phyloP scores from a whole-genome alignment of 2,888 invertebrate genomes.

The Apamea monoglypha region DNA sequence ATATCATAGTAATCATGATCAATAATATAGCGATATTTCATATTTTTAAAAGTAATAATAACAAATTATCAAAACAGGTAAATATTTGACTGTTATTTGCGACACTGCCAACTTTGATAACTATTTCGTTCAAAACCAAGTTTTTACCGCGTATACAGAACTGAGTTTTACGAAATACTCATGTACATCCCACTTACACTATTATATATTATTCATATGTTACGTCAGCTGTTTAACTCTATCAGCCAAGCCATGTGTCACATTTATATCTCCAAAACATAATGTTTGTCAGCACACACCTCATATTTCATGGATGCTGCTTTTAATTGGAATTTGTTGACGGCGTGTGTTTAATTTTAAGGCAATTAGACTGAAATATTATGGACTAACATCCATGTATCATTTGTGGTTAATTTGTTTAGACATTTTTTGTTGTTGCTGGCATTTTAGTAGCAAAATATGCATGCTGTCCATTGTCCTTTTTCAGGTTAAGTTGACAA shows the following conservation, averaged over 20 bases:
- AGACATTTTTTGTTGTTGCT: constrained; percentile 1
- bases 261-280: constrained; percentile 37
- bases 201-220: neutral
- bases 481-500: neutral
- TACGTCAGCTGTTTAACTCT: neutral
- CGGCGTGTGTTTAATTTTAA: constrained; percentile 38
- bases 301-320: constrained; percentile 26
- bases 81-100: too few relatives aligned
- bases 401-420: neutral
- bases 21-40: too few relatives aligned
- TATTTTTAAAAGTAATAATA: too few relatives aligned
- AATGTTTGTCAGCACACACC: constrained; percentile 25
- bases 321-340: constrained; percentile 52
- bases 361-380: constrained; percentile 19
- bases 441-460: neutral
- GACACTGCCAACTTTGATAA: too few relatives aligned
- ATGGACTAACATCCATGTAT: constrained; percentile 6
- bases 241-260: constrained; percentile 29
- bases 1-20: too few relatives aligned
- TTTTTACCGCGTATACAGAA: neutral
- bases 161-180: neutral
- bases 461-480: neutral
- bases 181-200: neutral
- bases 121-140: too few relatives aligned
- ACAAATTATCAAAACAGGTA: too few relatives aligned